Conservation (phyloP, 2,888 invertebrate species). For the Plebejus melissa region DNA sequence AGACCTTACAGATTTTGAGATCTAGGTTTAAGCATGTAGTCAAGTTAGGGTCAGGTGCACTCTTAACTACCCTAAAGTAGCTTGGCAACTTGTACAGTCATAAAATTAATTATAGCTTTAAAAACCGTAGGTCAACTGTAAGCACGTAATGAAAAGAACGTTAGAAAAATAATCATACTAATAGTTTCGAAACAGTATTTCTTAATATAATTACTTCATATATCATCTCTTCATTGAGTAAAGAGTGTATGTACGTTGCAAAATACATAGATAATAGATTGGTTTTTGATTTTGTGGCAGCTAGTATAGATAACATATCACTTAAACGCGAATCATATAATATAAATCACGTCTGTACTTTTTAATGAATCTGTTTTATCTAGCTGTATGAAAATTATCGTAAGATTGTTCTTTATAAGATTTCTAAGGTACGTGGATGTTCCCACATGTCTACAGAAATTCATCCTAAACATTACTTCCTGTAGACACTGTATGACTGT, state of each 20-base stretch:
- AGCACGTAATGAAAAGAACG: background rate
- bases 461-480: background rate
- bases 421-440: background rate
- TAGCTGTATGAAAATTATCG: background rate
- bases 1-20: too few relatives aligned
- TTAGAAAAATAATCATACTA: background rate
- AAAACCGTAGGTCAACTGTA: background rate
- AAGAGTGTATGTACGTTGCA: background rate
- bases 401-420: background rate
- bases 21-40: too few relatives aligned
- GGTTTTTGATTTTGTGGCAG: background rate
- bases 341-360: background rate
- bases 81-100: background rate
- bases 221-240: background rate
- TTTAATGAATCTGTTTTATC: background rate
- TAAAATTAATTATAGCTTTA: background rate
- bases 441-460: too few relatives aligned
- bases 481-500: background rate
- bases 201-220: slow-evolving; percentile 4
- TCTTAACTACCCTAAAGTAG: background rate
- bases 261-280: background rate
- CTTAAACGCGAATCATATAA: background rate
- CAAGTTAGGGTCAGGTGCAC: too few relatives aligned
- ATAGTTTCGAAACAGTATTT: background rate
- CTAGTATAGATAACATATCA: background rate